A percentile compares a stretch with the other conserved stretches of the same genome.
Conservation (phyloP, 2,797 vertebrate genomes). For the Adelosebastes latens region DNA sequence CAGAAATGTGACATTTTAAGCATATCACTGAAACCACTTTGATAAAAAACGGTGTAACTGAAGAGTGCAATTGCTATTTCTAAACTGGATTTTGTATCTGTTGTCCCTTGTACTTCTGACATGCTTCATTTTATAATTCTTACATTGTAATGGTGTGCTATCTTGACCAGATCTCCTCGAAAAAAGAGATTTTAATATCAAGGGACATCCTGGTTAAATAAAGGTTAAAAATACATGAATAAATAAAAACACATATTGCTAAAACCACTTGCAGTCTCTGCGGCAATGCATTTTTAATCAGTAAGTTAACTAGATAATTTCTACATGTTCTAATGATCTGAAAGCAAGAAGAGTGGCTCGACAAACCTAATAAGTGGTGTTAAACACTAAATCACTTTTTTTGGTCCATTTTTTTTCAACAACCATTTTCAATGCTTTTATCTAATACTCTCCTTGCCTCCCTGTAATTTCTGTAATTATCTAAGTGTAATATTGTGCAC, state of each 20-base stretch:
- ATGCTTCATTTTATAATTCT: no score
- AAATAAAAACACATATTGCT: background rate
- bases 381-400: background rate
- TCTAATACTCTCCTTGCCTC: background rate
- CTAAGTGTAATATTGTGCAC: background rate
- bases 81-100: no score
- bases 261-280: background rate
- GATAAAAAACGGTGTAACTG: no score
- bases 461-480: background rate
- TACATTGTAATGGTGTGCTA: no score
- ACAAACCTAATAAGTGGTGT: background rate
- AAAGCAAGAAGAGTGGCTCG: background rate
- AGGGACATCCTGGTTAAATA: no score
- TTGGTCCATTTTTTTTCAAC: background rate
- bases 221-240: no score
- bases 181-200: no score
- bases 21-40: background rate
- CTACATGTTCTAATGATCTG: background rate
- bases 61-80: no score
- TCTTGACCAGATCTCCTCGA: no score
- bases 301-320: slow-evolving; percentile 17
- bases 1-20: slow-evolving; percentile 33
- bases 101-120: no score
- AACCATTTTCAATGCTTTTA: background rate
- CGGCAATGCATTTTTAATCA: slow-evolving; percentile 25